Base-by-base conservation (phyloP, 1,140 invertebrate genomes). In the Drosophila lini region DNA sequence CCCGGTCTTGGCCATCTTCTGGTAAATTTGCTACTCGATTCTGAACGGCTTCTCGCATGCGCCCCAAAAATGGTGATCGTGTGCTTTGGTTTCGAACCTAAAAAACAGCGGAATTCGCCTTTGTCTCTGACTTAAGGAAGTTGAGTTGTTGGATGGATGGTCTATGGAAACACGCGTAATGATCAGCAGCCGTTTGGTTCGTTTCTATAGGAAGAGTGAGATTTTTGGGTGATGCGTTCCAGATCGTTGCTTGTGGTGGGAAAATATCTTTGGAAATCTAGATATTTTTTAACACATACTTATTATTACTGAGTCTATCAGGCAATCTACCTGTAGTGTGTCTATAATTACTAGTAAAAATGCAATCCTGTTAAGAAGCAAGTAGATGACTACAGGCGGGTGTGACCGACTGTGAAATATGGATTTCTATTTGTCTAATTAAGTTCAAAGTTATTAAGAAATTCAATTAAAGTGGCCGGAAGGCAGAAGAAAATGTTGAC, bases 1-100 rank as follows among this genome's bases (percentile, higher is more conserved):
- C 48, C 69, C 69, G 58, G 58, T 74, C 69, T 74, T 76, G 69
- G 62, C 56, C 74, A 69, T 77, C 74, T 77, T 77, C 55, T 55
- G 55, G 63, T 42, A 42, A 50, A 41, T 64, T 65, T 50, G 52
- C 52, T 42, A 45, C 44, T 68, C 31, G 19, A 45, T 75, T 75
- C 60, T 44, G 40, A 55, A 55, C 44, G 58, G 68, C 61, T 65
- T 60, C 34, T 55, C 73, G 61, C 53, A 55, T 75, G 74, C 45
- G 42, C 31, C 68, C 73, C 74, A 77, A 77, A 75, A 68, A 77
- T 60, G 74, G 74, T 41, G 45, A 75, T 38, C 41, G 61, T 69
- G 65, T 65, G 61, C 64, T 50, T 38, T 34, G 41, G 40, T 57
- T 56, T 75, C 52, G 47, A 32, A 41, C 47, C 42, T 34, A 76